These are phyloP conservation scores for Mixornis gularis DNA, from an alignment of 2,113 vertebrate genomes.

Conservation along the genomic window DNA sequence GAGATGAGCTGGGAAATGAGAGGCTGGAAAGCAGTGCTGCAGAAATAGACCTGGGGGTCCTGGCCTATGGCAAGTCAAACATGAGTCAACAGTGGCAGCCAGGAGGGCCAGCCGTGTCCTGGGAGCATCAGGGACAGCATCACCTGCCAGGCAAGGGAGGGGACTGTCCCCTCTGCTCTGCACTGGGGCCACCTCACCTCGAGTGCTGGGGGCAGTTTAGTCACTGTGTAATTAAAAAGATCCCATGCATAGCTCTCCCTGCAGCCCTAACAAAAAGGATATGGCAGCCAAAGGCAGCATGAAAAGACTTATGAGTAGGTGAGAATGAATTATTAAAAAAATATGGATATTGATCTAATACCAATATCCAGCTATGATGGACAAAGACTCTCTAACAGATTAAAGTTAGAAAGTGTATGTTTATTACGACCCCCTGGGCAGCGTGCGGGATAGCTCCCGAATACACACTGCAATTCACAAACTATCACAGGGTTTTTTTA, in stretches of 20 bases:
- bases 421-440: no score
- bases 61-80: fast-evolving
- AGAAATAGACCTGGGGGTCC: neutral
- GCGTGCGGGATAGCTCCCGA: no score
- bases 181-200: fast-evolving
- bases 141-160: fast-evolving
- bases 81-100: neutral
- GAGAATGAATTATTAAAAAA: neutral
- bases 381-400: no score
- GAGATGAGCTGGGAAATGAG: neutral
- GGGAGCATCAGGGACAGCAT: neutral
- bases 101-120: fast-evolving
- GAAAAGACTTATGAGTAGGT: neutral
- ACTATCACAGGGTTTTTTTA: no score
- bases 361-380: no score
- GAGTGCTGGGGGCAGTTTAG: neutral
- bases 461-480: no score
- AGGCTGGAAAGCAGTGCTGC: neutral
- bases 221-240: neutral
- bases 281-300: neutral
- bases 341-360: no score
- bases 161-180: neutral
- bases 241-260: neutral
- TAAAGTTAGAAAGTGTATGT: no score
- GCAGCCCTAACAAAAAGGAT: neutral